Evolutionary conservation across 2,888 invertebrate species (phyloP).

Genomic region (Mimumesa dahlbomi): DNA sequence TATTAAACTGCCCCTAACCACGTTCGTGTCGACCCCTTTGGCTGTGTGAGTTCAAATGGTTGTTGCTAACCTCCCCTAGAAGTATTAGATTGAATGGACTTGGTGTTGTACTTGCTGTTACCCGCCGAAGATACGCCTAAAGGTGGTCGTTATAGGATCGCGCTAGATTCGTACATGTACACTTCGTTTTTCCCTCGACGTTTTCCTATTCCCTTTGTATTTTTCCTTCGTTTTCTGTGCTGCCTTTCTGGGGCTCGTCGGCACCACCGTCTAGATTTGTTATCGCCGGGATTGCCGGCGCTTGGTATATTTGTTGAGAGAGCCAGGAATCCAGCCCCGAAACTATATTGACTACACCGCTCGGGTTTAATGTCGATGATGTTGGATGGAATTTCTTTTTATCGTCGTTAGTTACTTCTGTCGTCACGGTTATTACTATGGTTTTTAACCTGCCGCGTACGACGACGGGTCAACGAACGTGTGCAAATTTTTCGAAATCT

Average conservation of each 20-base stretch:
- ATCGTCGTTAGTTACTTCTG: too few relatives aligned
- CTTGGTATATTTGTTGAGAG: too few relatives aligned
- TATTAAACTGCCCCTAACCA: conserved; percentile 80
- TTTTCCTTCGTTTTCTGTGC: too few relatives aligned
- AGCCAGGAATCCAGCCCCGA: too few relatives aligned
- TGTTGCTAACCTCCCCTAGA: conserved; percentile 70
- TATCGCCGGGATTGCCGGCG: too few relatives aligned
- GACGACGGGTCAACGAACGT: too few relatives aligned
- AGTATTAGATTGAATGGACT: conserved; percentile 80
- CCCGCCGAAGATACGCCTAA: conserved; percentile 72
- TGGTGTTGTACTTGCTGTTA: conserved; percentile 77
- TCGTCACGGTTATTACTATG: too few relatives aligned
- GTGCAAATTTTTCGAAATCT: too few relatives aligned
- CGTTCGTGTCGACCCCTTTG: conserved; percentile 68
- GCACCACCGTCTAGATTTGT: neutral
- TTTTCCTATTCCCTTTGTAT: conserved; percentile 24
- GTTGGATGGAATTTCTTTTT: too few relatives aligned
- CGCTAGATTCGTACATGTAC: conserved; percentile 60
- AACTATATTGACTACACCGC: too few relatives aligned
- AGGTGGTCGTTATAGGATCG: conserved; percentile 70
- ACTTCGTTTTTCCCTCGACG: conserved; percentile 41
- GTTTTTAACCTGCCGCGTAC: too few relatives aligned
- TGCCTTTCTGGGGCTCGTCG: conserved; percentile 13
- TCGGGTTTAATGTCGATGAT: too few relatives aligned
- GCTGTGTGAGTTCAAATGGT: conserved; percentile 75